These are phyloP conservation scores for Scomber japonicus DNA, from an alignment of 2,113 vertebrate genomes.

Conservation along the genomic window DNA sequence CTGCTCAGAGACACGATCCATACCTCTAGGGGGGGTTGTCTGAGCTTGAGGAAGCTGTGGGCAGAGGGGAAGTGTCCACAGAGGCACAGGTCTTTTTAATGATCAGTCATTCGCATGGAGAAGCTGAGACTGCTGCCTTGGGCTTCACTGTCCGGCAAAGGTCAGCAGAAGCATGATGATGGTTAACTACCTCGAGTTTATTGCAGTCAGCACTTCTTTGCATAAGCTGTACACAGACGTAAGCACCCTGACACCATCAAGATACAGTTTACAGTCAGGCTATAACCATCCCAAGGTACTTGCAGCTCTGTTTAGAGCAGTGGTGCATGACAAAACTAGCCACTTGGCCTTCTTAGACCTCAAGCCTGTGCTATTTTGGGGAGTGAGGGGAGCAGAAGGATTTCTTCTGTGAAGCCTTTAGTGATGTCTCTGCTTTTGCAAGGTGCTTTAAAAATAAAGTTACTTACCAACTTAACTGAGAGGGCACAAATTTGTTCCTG, in stretches of 20 bases:
- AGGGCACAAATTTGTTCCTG: conserved; percentile 29
- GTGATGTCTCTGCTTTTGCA: too few species aligned
- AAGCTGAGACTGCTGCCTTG: conserved; percentile 12
- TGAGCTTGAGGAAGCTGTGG: too few species aligned
- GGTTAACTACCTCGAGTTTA: conserved; percentile 60
- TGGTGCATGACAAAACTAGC: conserved; percentile 46
- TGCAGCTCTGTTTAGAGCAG: conserved; percentile 42
- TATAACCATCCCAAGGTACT: conserved; percentile 36
- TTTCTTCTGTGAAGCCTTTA: neutral
- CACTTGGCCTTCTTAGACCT: conserved; percentile 61
- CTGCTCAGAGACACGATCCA: too few species aligned
- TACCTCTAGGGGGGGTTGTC: too few species aligned
- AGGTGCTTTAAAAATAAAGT: too few species aligned
- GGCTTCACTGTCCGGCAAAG: conserved; percentile 55
- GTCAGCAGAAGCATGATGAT: conserved; percentile 36
- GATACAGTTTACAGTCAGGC: conserved; percentile 41
- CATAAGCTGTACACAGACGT: conserved; percentile 33
- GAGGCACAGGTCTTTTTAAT: too few species aligned
- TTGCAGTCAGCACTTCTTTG: conserved; percentile 41
- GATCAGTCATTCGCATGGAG: too few species aligned
- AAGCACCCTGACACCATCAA: conserved; percentile 49
- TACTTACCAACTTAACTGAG: neutral
- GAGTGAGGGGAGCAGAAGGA: conserved; percentile 14
- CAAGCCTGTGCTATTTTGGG: conserved; percentile 50
- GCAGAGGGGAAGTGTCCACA: too few species aligned